A percentile compares a stretch with the other conserved stretches of the same genome.
These are phyloP conservation scores for Maniola jurtina DNA, from an alignment of 1,140 invertebrate species.

Conservation along the genomic window DNA sequence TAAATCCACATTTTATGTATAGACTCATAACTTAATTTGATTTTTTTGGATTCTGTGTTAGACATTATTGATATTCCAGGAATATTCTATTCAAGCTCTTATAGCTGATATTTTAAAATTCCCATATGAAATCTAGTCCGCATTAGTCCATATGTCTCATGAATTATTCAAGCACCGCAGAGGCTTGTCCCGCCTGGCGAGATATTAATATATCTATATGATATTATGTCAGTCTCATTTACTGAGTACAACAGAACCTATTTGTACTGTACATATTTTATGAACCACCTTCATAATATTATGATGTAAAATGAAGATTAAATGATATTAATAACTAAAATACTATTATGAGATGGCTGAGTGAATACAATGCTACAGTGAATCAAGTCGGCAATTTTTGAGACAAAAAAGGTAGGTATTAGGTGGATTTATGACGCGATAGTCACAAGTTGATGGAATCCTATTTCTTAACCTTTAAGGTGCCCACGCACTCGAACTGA, in stretches of 20 bases:
- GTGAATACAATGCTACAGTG: too few relatives aligned
- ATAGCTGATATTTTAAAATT: conserved; percentile 73
- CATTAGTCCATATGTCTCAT: conserved; percentile 75
- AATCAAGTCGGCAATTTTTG: too few relatives aligned
- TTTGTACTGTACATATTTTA: conserved; percentile 27
- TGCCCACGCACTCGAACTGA: too few relatives aligned
- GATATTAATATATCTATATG: conserved; percentile 40
- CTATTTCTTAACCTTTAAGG: too few relatives aligned
- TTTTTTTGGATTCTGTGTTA: not conserved
- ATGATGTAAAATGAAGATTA: too few relatives aligned
- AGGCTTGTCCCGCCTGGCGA: conserved; percentile 59
- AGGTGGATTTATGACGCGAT: too few relatives aligned
- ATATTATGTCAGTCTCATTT: conserved; percentile 40
- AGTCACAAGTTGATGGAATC: too few relatives aligned
- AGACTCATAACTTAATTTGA: not conserved
- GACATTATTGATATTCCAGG: conserved; percentile 8
- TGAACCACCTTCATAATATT: conserved; percentile 7
- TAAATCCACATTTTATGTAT: too few relatives aligned
- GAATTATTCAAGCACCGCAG: conserved; percentile 66
- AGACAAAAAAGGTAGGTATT: too few relatives aligned
- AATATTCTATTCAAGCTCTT: conserved; percentile 65
- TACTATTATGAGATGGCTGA: too few relatives aligned
- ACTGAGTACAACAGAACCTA: conserved; percentile 36
- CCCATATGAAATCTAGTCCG: conserved; percentile 73
- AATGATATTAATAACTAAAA: too few relatives aligned